Conservation (phyloP, 2,113 vertebrate genomes). For the Myocastor coypus region DNA sequence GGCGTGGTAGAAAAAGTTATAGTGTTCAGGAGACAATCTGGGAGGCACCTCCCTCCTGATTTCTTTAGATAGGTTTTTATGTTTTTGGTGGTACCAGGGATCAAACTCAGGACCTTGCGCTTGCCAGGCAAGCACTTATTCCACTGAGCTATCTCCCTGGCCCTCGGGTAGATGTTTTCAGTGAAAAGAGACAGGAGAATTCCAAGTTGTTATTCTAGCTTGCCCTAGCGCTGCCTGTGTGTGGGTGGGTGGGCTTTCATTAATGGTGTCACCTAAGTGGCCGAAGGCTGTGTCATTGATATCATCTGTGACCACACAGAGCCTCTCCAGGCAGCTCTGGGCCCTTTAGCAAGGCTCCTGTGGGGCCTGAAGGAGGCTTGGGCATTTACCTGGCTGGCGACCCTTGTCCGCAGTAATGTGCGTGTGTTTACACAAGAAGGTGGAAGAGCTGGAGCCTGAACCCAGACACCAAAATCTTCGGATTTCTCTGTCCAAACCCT, state of each 20-base stretch:
- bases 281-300: not conserved
- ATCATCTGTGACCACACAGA: not conserved
- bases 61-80: conserved; percentile 8
- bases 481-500: not conserved
- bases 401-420: not conserved
- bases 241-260: not conserved
- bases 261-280: not conserved
- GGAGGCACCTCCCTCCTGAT: not conserved
- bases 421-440: not conserved
- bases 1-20: conserved; percentile 23
- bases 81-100: too few species aligned
- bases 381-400: not conserved
- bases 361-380: not conserved
- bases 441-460: not conserved
- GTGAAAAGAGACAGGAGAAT: not conserved
- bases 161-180: conserved; percentile 48
- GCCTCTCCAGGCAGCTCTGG: not conserved
- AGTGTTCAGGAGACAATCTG: not conserved
- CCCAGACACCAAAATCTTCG: not conserved
- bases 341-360: not conserved
- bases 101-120: too few species aligned
- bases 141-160: too few species aligned
- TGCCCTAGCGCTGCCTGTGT: not conserved
- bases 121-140: too few species aligned
- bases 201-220: not conserved